Conservation (phyloP, 92 coral and sea anemone genomes). For the Zoanthus sansibaricus region DNA sequence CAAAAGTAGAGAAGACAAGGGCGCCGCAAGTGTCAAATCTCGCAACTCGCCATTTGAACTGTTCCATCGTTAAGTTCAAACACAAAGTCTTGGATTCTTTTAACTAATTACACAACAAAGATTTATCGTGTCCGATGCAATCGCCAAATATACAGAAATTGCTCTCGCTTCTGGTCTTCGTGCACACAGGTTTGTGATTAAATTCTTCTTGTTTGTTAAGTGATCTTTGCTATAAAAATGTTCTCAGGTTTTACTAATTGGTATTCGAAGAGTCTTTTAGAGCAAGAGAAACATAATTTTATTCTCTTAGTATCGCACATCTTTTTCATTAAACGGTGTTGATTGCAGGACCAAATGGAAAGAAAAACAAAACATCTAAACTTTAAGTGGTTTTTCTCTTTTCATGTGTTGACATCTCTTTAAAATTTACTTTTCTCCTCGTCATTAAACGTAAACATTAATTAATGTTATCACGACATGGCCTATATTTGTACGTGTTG, state of each 20-base stretch:
- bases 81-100: neutral
- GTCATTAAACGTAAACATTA: conserved; percentile 19
- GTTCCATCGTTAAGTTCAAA: neutral
- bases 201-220: neutral
- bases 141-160: conserved; percentile 4
- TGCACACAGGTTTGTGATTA: conserved; percentile 57
- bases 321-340: conserved; percentile 5
- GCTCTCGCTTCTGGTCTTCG: conserved; percentile 47
- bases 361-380: conserved; percentile 13
- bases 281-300: neutral
- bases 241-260: neutral
- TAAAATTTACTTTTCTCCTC: conserved; percentile 9
- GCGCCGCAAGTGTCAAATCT: neutral
- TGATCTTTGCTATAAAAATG: neutral
- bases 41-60: conserved; percentile 3
- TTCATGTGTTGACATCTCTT: conserved; percentile 13
- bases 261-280: neutral
- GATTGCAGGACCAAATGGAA: conserved; percentile 3
- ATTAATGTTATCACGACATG: conserved; percentile 11
- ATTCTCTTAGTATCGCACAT: neutral
- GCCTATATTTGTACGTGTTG: neutral
- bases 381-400: conserved; percentile 25
- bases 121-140: conserved; percentile 17
- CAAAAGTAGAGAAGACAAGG: neutral
- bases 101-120: conserved; percentile 19